Percentiles rank a stretch among this genome's conserved stretches.
These are phyloP conservation scores for Pimpla rufipes DNA, from an alignment of 2,888 invertebrate species.

Conservation along the genomic window DNA sequence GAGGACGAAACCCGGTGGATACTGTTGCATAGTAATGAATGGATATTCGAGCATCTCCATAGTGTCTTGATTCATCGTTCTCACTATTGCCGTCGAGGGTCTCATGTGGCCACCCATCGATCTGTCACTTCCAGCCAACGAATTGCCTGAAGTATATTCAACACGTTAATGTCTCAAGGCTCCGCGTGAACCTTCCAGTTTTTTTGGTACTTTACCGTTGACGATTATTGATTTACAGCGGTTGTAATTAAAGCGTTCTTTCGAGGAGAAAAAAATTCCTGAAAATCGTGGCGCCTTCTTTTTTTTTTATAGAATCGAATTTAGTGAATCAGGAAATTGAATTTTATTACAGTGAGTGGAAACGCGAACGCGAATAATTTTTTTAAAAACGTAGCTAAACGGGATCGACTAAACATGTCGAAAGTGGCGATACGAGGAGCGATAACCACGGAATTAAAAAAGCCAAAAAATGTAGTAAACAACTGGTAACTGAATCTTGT, in stretches of 20 bases:
- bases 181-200: background rate
- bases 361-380: too few species aligned
- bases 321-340: too few species aligned
- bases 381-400: too few species aligned
- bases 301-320: too few species aligned
- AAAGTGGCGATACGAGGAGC: too few species aligned
- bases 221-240: background rate
- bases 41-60: conserved; percentile 98
- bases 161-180: background rate
- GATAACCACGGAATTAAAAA: too few species aligned
- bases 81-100: conserved; percentile 86
- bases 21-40: conserved; percentile 96
- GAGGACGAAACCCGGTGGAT: conserved; percentile 95
- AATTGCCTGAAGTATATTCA: conserved; percentile 88
- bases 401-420: too few species aligned
- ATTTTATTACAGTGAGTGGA: too few species aligned
- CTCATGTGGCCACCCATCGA: conserved; percentile 88
- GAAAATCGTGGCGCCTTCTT: too few species aligned
- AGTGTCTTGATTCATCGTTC: conserved; percentile 91
- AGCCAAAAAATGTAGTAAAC: too few species aligned
- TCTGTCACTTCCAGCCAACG: conserved; percentile 89
- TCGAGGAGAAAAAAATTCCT: too few species aligned
- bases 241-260: background rate
- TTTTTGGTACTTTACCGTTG: conserved; percentile 19
- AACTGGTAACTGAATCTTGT: too few species aligned